Evolutionary conservation across 2,888 invertebrate genomes (phyloP).

Genomic region (Philereme vetulata): DNA sequence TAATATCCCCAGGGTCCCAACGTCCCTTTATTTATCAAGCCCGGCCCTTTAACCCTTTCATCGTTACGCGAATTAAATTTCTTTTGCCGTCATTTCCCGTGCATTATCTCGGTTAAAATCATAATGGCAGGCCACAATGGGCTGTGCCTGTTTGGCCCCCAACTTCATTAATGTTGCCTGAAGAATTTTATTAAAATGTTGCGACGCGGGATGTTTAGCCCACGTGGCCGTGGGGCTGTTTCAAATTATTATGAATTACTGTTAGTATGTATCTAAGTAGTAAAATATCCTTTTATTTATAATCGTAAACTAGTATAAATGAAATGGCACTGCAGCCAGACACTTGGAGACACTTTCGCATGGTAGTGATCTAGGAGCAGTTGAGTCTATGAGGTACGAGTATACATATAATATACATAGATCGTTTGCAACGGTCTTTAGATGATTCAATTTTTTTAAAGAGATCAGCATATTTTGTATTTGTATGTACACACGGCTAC

Average conservation of each 20-base stretch:
- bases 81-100: slow-evolving; percentile 84
- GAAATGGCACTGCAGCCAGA: no score
- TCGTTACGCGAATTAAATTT: slow-evolving; percentile 83
- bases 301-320: no score
- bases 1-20: slow-evolving; percentile 75
- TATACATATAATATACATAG: no score
- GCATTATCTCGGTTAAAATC: slow-evolving; percentile 82
- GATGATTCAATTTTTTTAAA: no score
- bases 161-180: slow-evolving; percentile 78
- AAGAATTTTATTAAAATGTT: slow-evolving; percentile 83
- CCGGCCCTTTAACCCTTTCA: slow-evolving; percentile 82
- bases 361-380: no score
- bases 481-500: no score
- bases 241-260: slow-evolving; percentile 38
- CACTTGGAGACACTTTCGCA: no score
- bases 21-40: slow-evolving; percentile 78
- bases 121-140: slow-evolving; percentile 77
- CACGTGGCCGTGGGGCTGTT: slow-evolving; percentile 18
- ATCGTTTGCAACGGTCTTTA: no score
- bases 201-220: slow-evolving; percentile 67
- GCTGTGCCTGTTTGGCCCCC: slow-evolving; percentile 50
- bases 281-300: no score
- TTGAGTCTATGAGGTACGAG: no score
- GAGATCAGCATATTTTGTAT: no score
- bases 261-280: no score